Percentiles rank a stretch among this genome's conserved stretches.
These are phyloP conservation scores for Drosophila histrio DNA, from an alignment of 2,888 invertebrate species.

Conservation along the genomic window DNA sequence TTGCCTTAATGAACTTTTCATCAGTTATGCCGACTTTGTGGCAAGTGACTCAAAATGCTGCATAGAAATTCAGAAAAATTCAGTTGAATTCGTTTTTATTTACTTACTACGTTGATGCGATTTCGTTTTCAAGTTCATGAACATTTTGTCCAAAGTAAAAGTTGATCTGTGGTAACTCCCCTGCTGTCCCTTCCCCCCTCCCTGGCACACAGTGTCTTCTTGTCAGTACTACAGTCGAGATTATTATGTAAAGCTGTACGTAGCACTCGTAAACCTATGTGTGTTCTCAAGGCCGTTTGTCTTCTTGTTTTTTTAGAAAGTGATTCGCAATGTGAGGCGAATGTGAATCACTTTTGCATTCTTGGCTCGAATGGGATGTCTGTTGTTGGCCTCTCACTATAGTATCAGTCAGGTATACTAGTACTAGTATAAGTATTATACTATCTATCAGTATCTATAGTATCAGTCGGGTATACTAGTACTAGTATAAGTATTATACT, in stretches of 20 bases:
- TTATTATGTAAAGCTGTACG: conserved; percentile 63
- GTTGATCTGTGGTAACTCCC: conserved; percentile 61
- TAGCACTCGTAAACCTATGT: conserved; percentile 40
- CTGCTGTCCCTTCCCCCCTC: conserved; percentile 1
- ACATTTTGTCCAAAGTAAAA: conserved; percentile 61
- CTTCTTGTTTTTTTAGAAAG: conserved; percentile 35
- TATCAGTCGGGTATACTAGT: too few relatives aligned
- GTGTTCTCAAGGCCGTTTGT: conserved; percentile 61
- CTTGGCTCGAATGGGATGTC: not conserved
- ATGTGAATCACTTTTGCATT: conserved; percentile 12
- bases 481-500: too few relatives aligned
- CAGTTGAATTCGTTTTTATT: not conserved
- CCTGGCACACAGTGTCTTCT: not conserved
- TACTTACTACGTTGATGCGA: too few relatives aligned
- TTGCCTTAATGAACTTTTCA: not conserved
- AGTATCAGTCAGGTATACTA: too few relatives aligned
- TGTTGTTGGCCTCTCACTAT: not conserved
- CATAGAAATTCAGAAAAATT: not conserved
- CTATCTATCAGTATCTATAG: not conserved
- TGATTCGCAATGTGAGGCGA: not conserved
- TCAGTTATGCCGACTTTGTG: not conserved
- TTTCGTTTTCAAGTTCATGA: conserved; percentile 65
- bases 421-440: too few relatives aligned
- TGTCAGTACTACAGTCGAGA: not conserved
- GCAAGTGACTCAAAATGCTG: not conserved